Base-by-base conservation (phyloP, 2,797 vertebrate genomes). In the Mallotus villosus region DNA sequence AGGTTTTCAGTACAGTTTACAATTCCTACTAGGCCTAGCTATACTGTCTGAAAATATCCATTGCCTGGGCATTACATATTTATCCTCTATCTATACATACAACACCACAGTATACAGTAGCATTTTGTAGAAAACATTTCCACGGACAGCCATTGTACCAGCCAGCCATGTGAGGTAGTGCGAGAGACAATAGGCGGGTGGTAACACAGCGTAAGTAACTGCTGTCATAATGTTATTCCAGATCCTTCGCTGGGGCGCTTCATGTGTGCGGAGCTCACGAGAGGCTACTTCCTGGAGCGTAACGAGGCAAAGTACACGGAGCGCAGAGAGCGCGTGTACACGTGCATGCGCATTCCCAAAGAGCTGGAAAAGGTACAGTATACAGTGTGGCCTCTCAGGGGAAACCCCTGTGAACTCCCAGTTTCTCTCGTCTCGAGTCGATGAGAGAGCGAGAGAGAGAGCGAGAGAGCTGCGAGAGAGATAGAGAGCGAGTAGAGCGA, bases 241-340 rank as follows among this genome's bases (percentile, higher is more conserved):
- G 96, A 97, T 84, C 92, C 96, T 46, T 98, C 97, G 3, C 82
- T 99, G 83, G 84, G 96, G 46, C 94, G 93, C 78, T 99, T 99
- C 92, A 95, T 99, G 87, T 92, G 94, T 69, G 91, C 95, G 19
- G 98, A 99, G 85, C 93, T 99, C 81, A 99, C 97, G 70, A 94
- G 98, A 87, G 96, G 97, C 55, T 99, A 99, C 92, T 97, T 99
- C 92, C 95, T 98, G 84, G 97, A 99, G 82, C 97, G 97, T 91
- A 97, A 99, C 85, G 97, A 98, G 86, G 97, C 97, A 78, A 98
- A 99, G 87, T 99, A 97, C 85, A 98, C 94, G 0, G 97, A 99
- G 87, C 92, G 96, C 78, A 92, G 97, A 78, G 96, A 99, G 85
- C 90, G 93, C 76, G 96, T 99, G 2, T 99, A 99, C 91, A 98